Conservation (phyloP, 2,888 invertebrate genomes). For the Andrena praecox region DNA sequence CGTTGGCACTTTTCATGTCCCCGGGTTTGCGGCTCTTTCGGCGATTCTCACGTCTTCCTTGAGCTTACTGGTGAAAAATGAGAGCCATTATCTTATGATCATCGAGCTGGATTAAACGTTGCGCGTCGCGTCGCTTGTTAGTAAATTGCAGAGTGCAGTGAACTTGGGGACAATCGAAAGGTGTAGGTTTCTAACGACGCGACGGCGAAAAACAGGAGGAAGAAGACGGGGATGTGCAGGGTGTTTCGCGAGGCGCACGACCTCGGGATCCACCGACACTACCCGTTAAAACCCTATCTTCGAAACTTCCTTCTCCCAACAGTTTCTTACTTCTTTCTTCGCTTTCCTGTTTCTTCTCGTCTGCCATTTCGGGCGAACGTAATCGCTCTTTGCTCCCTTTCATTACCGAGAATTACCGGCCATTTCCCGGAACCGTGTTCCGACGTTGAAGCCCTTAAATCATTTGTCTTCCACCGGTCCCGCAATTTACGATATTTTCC, state of each 20-base stretch:
- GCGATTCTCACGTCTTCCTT: neutral
- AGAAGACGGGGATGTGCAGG: neutral
- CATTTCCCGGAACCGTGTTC: slow-evolving; percentile 41
- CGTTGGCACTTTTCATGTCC: neutral
- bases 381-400: slow-evolving; percentile 32
- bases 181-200: neutral
- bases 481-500: slow-evolving; percentile 37
- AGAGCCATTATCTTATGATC: slow-evolving; percentile 10
- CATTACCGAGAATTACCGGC: slow-evolving; percentile 54
- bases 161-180: neutral
- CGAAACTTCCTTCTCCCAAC: slow-evolving; percentile 21
- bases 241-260: neutral
- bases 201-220: too few species aligned
- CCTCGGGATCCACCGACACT: neutral
- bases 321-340: neutral
- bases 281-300: neutral
- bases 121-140: too few species aligned
- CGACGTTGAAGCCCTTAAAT: slow-evolving; percentile 47
- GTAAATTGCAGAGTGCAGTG: neutral
- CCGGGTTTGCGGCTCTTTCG: neutral
- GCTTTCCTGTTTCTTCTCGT: neutral
- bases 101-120: slow-evolving; percentile 1
- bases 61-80: neutral
- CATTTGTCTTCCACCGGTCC: slow-evolving; percentile 37
- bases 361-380: slow-evolving; percentile 26